Evolutionary conservation across 92 coral and sea anemone species (phyloP).

Genomic region (Epizoanthus rinbou): DNA sequence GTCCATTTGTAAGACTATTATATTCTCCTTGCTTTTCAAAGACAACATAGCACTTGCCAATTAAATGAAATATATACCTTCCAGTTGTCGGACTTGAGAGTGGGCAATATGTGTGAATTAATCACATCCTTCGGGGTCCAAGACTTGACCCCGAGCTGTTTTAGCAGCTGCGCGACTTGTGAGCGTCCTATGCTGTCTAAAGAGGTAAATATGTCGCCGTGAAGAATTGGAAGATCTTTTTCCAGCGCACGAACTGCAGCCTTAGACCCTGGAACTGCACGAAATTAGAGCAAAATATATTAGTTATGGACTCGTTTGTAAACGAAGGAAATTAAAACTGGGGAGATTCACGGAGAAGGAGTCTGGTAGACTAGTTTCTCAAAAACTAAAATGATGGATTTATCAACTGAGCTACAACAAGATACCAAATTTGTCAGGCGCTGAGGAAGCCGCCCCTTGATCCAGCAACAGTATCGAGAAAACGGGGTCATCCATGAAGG

Average conservation of each 20-base stretch:
- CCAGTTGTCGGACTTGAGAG: conserved; percentile 74
- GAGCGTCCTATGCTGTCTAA: conserved; percentile 81
- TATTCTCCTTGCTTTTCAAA: background rate
- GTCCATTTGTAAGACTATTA: too few relatives aligned
- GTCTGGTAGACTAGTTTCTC: too few relatives aligned
- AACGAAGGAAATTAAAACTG: background rate
- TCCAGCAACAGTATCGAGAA: too few relatives aligned
- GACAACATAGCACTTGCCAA: background rate
- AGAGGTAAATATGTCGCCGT: conserved; percentile 64
- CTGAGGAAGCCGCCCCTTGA: too few relatives aligned
- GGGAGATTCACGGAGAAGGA: background rate
- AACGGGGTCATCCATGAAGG: too few relatives aligned
- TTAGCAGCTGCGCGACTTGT: conserved; percentile 76
- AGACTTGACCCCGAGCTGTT: conserved; percentile 75
- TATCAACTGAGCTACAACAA: too few relatives aligned
- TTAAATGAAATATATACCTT: conserved; percentile 46
- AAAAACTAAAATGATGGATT: too few relatives aligned
- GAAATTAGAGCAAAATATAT: background rate
- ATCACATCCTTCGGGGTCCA: conserved; percentile 84
- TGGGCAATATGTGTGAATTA: conserved; percentile 79
- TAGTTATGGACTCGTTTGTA: background rate
- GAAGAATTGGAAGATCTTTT: conserved; percentile 72
- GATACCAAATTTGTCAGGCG: too few relatives aligned
- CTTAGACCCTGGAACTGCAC: conserved; percentile 44
- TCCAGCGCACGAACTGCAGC: conserved; percentile 55